A percentile compares a stretch with the other conserved stretches of the same genome.
phyloP scores from a whole-genome alignment of 2,888 invertebrate species.

The Macaria notata region DNA sequence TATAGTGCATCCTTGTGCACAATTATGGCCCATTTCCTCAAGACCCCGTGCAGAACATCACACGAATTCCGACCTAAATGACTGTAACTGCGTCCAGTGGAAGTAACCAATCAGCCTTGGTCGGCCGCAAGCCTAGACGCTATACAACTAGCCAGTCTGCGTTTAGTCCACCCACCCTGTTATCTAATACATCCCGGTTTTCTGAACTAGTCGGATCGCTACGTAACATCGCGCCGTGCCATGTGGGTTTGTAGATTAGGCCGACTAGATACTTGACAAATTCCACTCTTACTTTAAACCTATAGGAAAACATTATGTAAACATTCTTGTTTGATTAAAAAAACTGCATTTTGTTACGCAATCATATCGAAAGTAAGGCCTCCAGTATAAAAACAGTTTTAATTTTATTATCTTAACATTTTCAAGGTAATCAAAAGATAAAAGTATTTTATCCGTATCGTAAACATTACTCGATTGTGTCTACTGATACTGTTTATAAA shows the following conservation, averaged over 20 bases:
- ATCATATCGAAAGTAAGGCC: too few relatives aligned
- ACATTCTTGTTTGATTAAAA: too few relatives aligned
- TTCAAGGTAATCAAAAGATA: constrained; percentile 41
- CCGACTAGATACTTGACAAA: too few relatives aligned
- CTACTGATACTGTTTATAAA: background rate
- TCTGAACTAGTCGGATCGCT: constrained; percentile 24
- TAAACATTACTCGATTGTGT: constrained; percentile 20
- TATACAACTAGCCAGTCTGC: constrained; percentile 56
- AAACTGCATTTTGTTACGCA: too few relatives aligned
- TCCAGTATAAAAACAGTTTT: too few relatives aligned
- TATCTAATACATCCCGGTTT: constrained; percentile 41
- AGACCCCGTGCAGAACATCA: constrained; percentile 11
- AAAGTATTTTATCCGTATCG: constrained; percentile 35
- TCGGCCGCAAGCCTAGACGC: constrained; percentile 68
- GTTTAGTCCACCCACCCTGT: constrained; percentile 53
- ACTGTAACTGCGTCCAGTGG: constrained; percentile 57
- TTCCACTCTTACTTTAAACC: too few relatives aligned
- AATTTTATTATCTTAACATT: constrained; percentile 25
- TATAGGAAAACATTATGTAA: too few relatives aligned
- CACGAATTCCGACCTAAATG: constrained; percentile 28
- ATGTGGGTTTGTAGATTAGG: too few relatives aligned
- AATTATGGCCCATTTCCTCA: constrained; percentile 2
- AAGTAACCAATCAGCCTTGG: constrained; percentile 73
- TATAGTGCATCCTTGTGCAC: background rate
- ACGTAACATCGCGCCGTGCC: constrained; percentile 4